phyloP scores from a whole-genome alignment of 2,797 vertebrate species.

The Chromis chromis region DNA sequence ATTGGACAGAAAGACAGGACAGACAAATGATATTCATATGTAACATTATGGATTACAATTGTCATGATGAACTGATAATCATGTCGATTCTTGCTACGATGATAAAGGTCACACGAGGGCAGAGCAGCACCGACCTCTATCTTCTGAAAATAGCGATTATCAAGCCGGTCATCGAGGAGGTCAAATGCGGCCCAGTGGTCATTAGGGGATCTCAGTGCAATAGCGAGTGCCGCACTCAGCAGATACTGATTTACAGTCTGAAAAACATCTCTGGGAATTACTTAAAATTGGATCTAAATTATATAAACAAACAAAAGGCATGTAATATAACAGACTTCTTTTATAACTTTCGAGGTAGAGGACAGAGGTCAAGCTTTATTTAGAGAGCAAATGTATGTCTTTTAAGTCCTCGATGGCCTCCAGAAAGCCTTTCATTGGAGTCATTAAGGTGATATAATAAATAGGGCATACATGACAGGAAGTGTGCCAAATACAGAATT shows the following conservation, averaged over 20 bases:
- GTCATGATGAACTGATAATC: slow-evolving; percentile 76
- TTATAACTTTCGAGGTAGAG: slow-evolving; percentile 51
- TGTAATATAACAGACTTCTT: slow-evolving; percentile 47
- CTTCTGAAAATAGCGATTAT: slow-evolving; percentile 63
- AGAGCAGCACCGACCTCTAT: slow-evolving; percentile 63
- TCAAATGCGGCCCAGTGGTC: slow-evolving; percentile 84
- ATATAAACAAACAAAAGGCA: slow-evolving; percentile 56
- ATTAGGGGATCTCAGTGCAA: slow-evolving; percentile 83
- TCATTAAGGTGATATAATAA: slow-evolving; percentile 72
- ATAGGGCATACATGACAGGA: slow-evolving; percentile 74
- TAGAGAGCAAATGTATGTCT: slow-evolving; percentile 61
- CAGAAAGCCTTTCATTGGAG: slow-evolving; percentile 67
- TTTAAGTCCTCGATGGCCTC: slow-evolving; percentile 58
- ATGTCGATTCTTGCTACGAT: slow-evolving; percentile 50
- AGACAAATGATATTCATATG: slow-evolving; percentile 79
- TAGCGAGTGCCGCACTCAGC: slow-evolving; percentile 54
- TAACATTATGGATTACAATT: slow-evolving; percentile 79
- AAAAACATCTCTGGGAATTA: slow-evolving; percentile 41
- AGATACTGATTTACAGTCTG: slow-evolving; percentile 60
- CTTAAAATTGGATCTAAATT: slow-evolving; percentile 46
- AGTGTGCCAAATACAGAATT: slow-evolving; percentile 73
- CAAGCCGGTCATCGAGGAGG: slow-evolving; percentile 57
- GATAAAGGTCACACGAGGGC: slow-evolving; percentile 71
- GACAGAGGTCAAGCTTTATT: slow-evolving; percentile 67
- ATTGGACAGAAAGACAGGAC: slow-evolving; percentile 22